Evolutionary conservation across 2,888 invertebrate species (phyloP).

Genomic region (Branchipolynoe longqiensis): DNA sequence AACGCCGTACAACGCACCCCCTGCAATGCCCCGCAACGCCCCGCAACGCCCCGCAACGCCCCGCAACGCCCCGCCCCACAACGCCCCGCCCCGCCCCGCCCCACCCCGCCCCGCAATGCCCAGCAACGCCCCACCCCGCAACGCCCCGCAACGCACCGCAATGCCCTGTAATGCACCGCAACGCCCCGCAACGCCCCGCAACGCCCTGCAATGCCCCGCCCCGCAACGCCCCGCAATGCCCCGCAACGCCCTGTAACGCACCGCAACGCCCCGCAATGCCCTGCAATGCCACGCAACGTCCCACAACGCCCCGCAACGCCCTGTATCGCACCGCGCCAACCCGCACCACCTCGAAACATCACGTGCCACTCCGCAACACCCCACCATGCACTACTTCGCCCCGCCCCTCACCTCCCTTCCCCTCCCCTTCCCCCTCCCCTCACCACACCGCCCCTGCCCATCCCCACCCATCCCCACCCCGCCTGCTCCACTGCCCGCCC

Average conservation of each 20-base stretch:
- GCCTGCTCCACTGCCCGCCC: constrained; percentile 11
- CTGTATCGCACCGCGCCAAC: not conserved
- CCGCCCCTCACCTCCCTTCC: not conserved
- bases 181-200: not conserved
- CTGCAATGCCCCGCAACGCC: not conserved
- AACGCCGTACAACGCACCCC: too few species aligned
- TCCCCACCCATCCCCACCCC: not conserved
- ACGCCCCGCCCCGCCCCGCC: not conserved
- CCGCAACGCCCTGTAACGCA: not conserved
- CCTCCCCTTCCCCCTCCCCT: not conserved
- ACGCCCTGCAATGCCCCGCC: not conserved
- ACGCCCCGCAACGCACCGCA: not conserved
- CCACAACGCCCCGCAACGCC: not conserved
- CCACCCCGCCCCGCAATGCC: not conserved
- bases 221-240: not conserved
- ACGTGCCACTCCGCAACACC: not conserved
- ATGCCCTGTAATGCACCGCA: not conserved
- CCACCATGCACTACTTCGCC: not conserved
- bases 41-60: not conserved
- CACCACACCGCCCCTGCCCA: not conserved
- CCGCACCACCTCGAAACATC: not conserved
- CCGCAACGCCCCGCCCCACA: not conserved
- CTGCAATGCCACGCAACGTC: not conserved
- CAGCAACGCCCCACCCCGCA: not conserved
- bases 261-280: not conserved